Base-by-base conservation (phyloP, 2,888 invertebrate genomes). In the Lysandra bellargus region DNA sequence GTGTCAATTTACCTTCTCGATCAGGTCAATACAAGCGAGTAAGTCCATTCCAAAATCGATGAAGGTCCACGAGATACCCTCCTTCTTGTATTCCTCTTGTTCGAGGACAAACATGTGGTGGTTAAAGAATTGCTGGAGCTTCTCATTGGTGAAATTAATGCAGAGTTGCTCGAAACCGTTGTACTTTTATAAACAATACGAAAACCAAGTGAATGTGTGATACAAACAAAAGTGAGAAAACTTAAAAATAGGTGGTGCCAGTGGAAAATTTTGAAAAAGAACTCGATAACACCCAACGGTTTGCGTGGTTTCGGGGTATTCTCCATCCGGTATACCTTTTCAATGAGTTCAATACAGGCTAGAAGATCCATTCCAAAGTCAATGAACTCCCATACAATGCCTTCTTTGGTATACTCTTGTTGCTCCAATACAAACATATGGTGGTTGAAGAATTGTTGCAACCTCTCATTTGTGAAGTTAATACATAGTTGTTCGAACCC, bases 361-460 rank as follows among this genome's bases (percentile, higher is more conserved):
- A 98, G 96, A 95, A 99, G 96, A 95, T 99, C 99, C 98, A 99
- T 98, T 95, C 99, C 99, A 94, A 99, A 99, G 96, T 99, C 99
- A 96, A 99, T 99, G 95, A 99, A 99, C 91, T 97, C 97, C 99
- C 99, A 99, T 89, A 97, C 96, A 95, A 99, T 99, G 90, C 99
- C 99, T 95, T 99, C 99, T 90, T 96, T 97, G 91, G 98, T 98
- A 96, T 99, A 99, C 93, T 99, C 99, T 95, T 99, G 99, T 97
- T 99, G 99, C 95, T 99, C 99, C 94, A 99, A 96, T 86, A 99
- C 99, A 95, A 99, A 99, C 99, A 99, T 99, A 97, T 99, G 98
- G 95, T 99, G 99, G 96, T 99, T 99, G 97, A 99, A 99, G 96
- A 99, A 99, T 95, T 99, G 99, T 96, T 99, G 99, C 87, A 99